Percentiles rank a stretch among this genome's conserved stretches.
phyloP scores from a whole-genome alignment of 2,888 invertebrate genomes.

The Lamellibrachia satsuma region DNA sequence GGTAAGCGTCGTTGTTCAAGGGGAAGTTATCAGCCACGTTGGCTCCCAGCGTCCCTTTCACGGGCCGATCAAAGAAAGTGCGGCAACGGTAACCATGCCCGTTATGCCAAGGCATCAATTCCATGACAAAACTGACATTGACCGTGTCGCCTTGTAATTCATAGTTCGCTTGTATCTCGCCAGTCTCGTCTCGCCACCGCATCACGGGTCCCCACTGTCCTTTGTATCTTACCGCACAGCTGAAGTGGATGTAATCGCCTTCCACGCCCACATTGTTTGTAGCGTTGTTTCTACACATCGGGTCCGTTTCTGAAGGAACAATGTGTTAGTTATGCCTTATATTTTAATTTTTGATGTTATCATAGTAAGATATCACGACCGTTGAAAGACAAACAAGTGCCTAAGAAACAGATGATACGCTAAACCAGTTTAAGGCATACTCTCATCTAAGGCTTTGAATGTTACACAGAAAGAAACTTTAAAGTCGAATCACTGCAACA shows the following conservation, averaged over 20 bases:
- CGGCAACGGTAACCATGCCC: not conserved
- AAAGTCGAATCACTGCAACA: too few species aligned
- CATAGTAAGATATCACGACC: not conserved
- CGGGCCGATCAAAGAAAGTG: not conserved
- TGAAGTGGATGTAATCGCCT: not conserved
- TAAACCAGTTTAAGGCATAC: too few species aligned
- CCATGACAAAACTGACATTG: not conserved
- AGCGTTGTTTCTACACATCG: not conserved
- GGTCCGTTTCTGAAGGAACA: not conserved
- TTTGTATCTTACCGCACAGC: not conserved
- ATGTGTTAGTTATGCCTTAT: not conserved
- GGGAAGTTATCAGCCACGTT: not conserved
- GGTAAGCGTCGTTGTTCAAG: not conserved
- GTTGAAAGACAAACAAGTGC: not conserved
- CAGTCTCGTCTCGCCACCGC: conserved; percentile 1
- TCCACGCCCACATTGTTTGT: not conserved
- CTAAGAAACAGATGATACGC: too few species aligned
- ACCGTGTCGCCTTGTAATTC: not conserved
- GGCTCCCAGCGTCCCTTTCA: not conserved
- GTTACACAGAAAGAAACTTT: too few species aligned
- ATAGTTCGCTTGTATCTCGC: not conserved
- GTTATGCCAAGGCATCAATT: not conserved
- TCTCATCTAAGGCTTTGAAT: too few species aligned
- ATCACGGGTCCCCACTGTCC: not conserved
- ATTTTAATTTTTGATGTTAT: not conserved